Conservation (phyloP, 2,888 invertebrate species). For the Ophion ellenae region DNA sequence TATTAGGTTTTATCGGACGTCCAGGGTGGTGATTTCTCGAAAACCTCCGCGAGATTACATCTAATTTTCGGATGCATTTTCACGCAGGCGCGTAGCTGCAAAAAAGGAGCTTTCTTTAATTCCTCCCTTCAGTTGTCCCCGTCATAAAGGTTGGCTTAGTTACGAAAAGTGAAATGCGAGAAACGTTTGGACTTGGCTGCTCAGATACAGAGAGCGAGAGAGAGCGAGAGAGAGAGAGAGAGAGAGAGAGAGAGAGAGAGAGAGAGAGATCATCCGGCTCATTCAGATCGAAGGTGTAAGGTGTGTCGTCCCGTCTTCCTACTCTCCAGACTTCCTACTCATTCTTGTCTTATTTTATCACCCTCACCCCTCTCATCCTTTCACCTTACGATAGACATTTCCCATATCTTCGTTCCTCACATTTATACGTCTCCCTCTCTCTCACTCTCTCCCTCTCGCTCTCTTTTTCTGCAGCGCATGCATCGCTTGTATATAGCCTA, state of each 20-base stretch:
- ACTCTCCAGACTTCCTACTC: constrained; percentile 12
- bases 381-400: constrained; percentile 37
- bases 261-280: not conserved
- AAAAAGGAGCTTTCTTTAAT: not conserved
- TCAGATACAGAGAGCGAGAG: not conserved
- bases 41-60: not conserved
- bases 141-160: not conserved
- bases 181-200: not conserved
- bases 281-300: constrained; percentile 41
- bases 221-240: not conserved
- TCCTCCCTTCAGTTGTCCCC: not conserved
- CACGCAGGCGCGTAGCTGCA: not conserved
- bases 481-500: constrained; percentile 73
- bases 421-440: no score
- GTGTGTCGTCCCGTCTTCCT: constrained; percentile 50
- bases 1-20: not conserved
- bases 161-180: not conserved
- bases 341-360: constrained; percentile 28
- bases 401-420: no score
- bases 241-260: not conserved
- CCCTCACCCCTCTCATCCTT: constrained; percentile 6
- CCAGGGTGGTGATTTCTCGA: not conserved
- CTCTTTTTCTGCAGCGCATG: constrained; percentile 21
- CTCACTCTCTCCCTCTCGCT: constrained; percentile 13
- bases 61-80: not conserved